phyloP scores from a whole-genome alignment of 2,888 invertebrate species.

The Falcaria lacertinaria region DNA sequence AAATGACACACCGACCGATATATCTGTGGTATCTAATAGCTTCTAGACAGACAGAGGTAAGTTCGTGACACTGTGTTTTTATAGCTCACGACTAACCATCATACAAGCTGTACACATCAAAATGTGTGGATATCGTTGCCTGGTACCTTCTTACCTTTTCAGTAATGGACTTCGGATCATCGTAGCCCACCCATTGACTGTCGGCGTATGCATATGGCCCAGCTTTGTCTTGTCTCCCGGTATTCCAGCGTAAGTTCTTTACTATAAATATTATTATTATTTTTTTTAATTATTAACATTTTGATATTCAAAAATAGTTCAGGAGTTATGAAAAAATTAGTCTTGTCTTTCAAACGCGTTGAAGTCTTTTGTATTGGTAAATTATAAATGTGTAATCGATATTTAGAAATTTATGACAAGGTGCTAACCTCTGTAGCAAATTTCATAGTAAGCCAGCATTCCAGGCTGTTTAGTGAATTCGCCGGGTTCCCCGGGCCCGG shows the following conservation, averaged over 20 bases:
- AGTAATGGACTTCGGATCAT: constrained; percentile 87
- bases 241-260: constrained; percentile 83
- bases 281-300: constrained; percentile 8
- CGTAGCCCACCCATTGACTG: constrained; percentile 95
- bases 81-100: too few relatives aligned
- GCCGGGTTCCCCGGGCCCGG: constrained; percentile 88
- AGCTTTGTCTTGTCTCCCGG: constrained; percentile 79
- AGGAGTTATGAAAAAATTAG: neutral
- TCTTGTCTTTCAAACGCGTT: neutral
- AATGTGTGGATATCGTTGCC: too few relatives aligned
- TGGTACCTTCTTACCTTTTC: constrained; percentile 86
- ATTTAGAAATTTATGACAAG: constrained; percentile 1
- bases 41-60: too few relatives aligned
- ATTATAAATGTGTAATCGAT: neutral
- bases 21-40: too few relatives aligned
- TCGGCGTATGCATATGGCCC: constrained; percentile 89
- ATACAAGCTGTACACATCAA: too few relatives aligned
- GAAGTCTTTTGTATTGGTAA: neutral
- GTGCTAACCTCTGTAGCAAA: constrained; percentile 82
- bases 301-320: neutral
- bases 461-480: constrained; percentile 92
- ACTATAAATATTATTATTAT: too few relatives aligned
- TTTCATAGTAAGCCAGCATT: constrained; percentile 92
- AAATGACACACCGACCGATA: too few relatives aligned
- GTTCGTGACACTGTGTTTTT: too few relatives aligned